phyloP scores from a whole-genome alignment of 1,140 invertebrate species.

The Samia ricini region DNA sequence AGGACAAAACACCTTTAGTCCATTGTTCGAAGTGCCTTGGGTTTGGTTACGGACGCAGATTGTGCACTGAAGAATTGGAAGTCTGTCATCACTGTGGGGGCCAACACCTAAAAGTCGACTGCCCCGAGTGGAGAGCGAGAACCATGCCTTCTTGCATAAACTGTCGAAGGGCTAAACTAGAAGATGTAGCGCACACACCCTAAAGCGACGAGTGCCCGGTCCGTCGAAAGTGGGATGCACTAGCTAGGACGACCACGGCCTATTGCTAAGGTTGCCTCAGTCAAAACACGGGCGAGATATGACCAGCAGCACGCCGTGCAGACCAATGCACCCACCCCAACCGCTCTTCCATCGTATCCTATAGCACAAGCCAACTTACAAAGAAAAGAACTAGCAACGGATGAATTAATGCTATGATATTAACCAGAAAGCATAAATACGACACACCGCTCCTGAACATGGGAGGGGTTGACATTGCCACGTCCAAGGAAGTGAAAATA shows the following conservation, averaged over 20 bases:
- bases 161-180: background rate
- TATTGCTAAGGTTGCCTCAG: conserved; percentile 1
- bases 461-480: too few relatives aligned
- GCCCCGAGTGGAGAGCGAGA: background rate
- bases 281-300: too few relatives aligned
- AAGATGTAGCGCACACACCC: background rate
- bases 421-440: too few relatives aligned
- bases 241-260: background rate
- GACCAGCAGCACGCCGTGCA: too few relatives aligned
- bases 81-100: background rate
- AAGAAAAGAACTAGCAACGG: background rate
- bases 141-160: background rate
- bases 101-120: background rate
- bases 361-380: background rate
- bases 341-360: too few relatives aligned
- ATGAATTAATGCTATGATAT: too few relatives aligned
- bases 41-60: background rate
- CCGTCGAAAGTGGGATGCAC: background rate
- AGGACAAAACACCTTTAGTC: conserved; percentile 28
- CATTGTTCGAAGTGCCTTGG: conserved; percentile 30
- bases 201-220: background rate
- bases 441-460: too few relatives aligned
- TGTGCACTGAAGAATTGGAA: background rate
- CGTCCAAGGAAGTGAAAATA: too few relatives aligned
- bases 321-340: too few relatives aligned